Evolutionary conservation across 2,888 invertebrate species (phyloP), one percentile per base, ranked within the genome.

Genomic region (Plemyria rubiginata): DNA sequence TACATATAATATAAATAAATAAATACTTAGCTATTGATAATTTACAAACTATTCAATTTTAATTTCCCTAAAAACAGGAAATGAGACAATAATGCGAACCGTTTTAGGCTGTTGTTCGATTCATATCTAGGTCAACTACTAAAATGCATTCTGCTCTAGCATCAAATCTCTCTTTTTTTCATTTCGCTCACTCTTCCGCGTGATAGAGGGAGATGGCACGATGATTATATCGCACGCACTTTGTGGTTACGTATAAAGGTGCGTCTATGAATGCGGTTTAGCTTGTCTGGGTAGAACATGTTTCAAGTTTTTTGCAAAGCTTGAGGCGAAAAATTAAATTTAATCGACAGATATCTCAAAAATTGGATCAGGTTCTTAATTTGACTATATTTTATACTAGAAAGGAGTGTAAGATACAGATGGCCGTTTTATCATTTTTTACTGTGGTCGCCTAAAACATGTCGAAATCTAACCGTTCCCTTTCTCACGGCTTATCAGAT

Each of bases 161-260:
- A 55, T 59, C 61, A 57, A 70, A 70, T 71, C 70, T 71, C 71
- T 71, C 71, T 71, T 68, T 67, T 45, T 51, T 48, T 29, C 54
- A 40, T 71, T 65, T 66, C 65, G 22, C 60, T 70, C 59, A 43
- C 61, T 59, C 64, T 4, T 40, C 32, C 36, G n/a, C 16, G 38
- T 38, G 55, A 1, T 41, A 48, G 70, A 71, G 13, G 51, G 67
- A 65, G 70, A 68, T 41, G 40, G 49, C 43, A 51, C 11, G 36
- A 65, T 52, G 63, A 70, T 70, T 65, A 67, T 66, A 66, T 71
- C 71, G 68, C 65, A 71, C 70, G 71, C 67, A 70, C 62, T 49
- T 51, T 65, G 71, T 64, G 70, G 70, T 70, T 68, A 71, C 70
- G 64, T 67, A 61, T 65, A 67, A 67, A 70, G 68, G 71, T 71